Percentiles rank a stretch among this genome's conserved stretches.
Evolutionary conservation across 2,888 invertebrate species (phyloP).

Genomic region (Pycnomerus fuliginosus): DNA sequence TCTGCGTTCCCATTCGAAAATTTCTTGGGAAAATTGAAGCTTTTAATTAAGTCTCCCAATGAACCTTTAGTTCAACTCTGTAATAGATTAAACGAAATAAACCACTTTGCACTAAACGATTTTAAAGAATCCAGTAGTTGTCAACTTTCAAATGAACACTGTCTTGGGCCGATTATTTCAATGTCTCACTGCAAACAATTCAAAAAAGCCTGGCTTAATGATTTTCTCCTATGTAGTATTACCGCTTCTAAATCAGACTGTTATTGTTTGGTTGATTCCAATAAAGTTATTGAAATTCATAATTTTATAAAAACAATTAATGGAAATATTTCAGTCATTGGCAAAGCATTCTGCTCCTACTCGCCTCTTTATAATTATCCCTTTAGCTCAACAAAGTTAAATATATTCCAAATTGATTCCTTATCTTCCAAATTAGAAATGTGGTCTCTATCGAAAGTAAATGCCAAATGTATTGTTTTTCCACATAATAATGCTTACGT

Average conservation of each 20-base stretch:
- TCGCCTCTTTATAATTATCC: slow-evolving; percentile 1
- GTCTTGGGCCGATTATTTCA: slow-evolving; percentile 1
- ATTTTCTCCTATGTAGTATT: slow-evolving; percentile 2
- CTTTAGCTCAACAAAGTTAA: not conserved
- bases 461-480: not conserved
- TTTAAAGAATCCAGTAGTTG: not conserved
- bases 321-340: not conserved
- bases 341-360: slow-evolving; percentile 1
- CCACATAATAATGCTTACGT: not conserved
- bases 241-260: slow-evolving; percentile 1
- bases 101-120: no score
- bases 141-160: not conserved
- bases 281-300: slow-evolving; percentile 4
- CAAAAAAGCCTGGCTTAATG: slow-evolving; percentile 1
- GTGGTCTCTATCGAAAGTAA: not conserved
- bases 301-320: slow-evolving; percentile 1
- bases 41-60: slow-evolving; percentile 18
- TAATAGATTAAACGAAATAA: no score
- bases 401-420: not conserved
- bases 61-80: slow-evolving; percentile 20
- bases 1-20: slow-evolving; percentile 23
- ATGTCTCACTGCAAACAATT: not conserved
- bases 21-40: slow-evolving; percentile 15
- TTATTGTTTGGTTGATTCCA: slow-evolving; percentile 1
- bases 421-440: not conserved